Conservation (phyloP, 2,113 vertebrate genomes). For the Acrocephalus kingi region DNA sequence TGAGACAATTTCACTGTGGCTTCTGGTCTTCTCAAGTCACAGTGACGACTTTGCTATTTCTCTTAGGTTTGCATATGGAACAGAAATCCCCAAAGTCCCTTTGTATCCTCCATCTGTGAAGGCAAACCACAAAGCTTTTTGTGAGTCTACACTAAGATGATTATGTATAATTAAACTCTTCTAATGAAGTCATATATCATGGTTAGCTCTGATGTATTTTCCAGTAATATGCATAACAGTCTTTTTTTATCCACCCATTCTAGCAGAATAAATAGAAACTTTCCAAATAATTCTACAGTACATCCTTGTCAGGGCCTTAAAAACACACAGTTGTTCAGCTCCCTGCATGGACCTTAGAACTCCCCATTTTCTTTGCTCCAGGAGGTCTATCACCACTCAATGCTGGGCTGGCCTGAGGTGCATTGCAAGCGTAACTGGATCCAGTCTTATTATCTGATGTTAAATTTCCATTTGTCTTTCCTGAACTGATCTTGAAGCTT, state of each 20-base stretch:
- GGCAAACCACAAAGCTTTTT: background rate
- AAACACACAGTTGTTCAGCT: background rate
- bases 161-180: background rate
- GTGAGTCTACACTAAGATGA: background rate
- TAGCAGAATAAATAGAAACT: background rate
- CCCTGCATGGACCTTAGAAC: fast-evolving
- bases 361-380: background rate
- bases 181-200: background rate
- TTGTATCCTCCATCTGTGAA: background rate
- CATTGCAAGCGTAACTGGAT: background rate
- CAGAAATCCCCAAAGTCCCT: background rate
- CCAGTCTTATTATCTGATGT: background rate
- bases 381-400: background rate
- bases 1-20: fast-evolving
- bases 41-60: background rate
- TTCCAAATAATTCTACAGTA: background rate
- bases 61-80: background rate
- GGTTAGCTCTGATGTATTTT: background rate
- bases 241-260: background rate
- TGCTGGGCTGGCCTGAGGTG: background rate
- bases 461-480: background rate
- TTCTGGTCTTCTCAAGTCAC: background rate
- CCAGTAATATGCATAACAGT: background rate
- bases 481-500: background rate
- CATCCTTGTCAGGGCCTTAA: background rate